Evolutionary conservation across 2,797 vertebrate species (phyloP), one percentile per base, ranked within the genome.

Genomic region (Arrhamphus sclerolepis): DNA sequence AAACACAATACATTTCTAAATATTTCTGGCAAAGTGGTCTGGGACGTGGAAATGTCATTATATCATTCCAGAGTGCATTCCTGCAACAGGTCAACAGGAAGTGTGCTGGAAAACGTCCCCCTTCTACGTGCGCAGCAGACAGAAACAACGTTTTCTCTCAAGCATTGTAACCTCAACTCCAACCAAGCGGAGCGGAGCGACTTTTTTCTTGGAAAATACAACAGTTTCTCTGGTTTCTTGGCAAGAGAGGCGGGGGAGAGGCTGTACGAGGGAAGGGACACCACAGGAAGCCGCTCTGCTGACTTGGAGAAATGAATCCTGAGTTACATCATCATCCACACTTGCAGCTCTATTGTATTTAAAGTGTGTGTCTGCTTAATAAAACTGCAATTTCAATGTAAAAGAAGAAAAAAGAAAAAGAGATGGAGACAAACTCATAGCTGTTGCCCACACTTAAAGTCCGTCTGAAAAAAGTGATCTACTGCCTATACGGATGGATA

Each of bases 11-110:
- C 50, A 62, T 70, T 65, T 62, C 41, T 50, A 77, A 61, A 81
- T 70, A 78, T 72, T 70, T 66, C 69, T 75, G 50, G 14, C 6
- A 3, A 42, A 70, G 65, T n/a, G 8, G 46, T 72, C 58, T 50
- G 53, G 68, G 77, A 76, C 66, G 67, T 78, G 62, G 63, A 62
- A 82, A 81, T 9, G 41, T 78, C 78, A 75, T 73, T 72, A 76
- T 80, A 57, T 76, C 70, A 80, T 86, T 74, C 70, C 51, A 53
- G 70, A 74, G 62, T 60, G 52, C 72, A 85, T 82, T 83, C 78
- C 77, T 63, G 29, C 59, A n/a, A 41, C 71, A 40, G 75, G 55
- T 75, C 76, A 64, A 58, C 68, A 84, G 84, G 80, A 87, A 86
- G 80, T 51, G 58, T 29, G 75, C 22, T 77, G 56, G 70, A 83